Evolutionary conservation across 2,797 vertebrate species (phyloP).

Genomic region (Iguana delicatissima): DNA sequence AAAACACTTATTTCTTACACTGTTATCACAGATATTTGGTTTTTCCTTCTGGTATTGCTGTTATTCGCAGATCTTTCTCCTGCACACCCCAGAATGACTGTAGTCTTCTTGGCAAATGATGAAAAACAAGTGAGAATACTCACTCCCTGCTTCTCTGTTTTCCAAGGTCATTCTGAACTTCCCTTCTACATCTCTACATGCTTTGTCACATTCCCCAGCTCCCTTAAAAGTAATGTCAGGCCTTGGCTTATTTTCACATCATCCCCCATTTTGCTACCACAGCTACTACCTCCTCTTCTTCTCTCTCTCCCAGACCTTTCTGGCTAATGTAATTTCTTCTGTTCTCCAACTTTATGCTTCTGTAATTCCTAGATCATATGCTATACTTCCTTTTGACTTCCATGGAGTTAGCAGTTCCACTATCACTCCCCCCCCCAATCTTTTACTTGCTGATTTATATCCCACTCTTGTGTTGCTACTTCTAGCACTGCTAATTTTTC

Average conservation of each 20-base stretch:
- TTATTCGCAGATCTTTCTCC: background rate
- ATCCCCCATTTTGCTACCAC: background rate
- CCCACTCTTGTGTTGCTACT: background rate
- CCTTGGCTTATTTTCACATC: background rate
- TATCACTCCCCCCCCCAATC: too few relatives aligned
- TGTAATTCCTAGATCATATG: background rate
- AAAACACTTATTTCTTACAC: background rate
- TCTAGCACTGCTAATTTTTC: background rate
- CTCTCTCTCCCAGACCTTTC: background rate
- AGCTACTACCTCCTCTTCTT: background rate
- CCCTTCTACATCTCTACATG: background rate
- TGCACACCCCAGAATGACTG: too few relatives aligned
- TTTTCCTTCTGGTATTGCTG: background rate
- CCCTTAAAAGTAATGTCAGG: too few relatives aligned
- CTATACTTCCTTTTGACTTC: background rate
- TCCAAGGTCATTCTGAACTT: background rate
- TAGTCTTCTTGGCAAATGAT: background rate
- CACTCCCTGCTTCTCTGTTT: background rate
- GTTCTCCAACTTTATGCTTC: background rate
- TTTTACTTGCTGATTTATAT: background rate
- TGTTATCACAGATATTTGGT: background rate
- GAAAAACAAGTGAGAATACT: background rate
- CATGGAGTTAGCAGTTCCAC: background rate
- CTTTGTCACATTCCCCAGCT: background rate
- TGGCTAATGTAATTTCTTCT: background rate